Percentiles rank a stretch among this genome's conserved stretches.
These are phyloP conservation scores for Yponomeuta sedellus DNA, from an alignment of 2,888 invertebrate genomes.

Conservation along the genomic window DNA sequence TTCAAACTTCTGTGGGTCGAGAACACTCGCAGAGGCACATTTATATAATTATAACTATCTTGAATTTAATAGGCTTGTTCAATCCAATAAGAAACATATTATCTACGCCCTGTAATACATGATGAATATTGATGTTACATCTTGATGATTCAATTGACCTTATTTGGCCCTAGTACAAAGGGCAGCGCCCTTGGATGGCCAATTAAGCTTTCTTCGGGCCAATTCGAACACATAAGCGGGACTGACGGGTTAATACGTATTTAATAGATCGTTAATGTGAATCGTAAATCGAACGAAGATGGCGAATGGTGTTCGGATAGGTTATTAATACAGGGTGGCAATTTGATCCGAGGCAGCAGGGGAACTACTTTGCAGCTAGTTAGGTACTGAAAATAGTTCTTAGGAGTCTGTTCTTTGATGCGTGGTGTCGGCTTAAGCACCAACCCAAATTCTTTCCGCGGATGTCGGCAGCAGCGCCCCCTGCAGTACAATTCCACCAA, in stretches of 20 bases:
- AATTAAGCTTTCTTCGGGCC: conserved; percentile 30
- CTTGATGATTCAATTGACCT: conserved; percentile 55
- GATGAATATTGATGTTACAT: conserved; percentile 2
- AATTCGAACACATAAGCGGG: conserved; percentile 7
- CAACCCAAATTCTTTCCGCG: too few species aligned
- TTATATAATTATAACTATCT: too few species aligned
- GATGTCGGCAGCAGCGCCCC: too few species aligned
- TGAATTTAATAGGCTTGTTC: not conserved
- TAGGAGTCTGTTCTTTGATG: too few species aligned
- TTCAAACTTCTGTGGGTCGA: too few species aligned
- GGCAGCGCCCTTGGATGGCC: conserved; percentile 47
- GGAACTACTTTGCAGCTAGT: too few species aligned
- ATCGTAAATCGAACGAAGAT: not conserved
- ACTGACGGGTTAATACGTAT: conserved; percentile 3
- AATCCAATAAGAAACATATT: not conserved
- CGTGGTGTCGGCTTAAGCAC: too few species aligned
- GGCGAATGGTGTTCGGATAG: not conserved
- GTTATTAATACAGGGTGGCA: not conserved
- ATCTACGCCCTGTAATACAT: not conserved
- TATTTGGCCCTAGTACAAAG: conserved; percentile 46
- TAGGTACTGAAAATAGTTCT: too few species aligned
- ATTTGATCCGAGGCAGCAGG: too few species aligned
- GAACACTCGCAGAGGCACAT: too few species aligned
- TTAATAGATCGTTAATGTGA: conserved; percentile 7
- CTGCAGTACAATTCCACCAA: too few species aligned